Conservation (phyloP, 2,888 invertebrate species). For the Neoitamus cyanurus region DNA sequence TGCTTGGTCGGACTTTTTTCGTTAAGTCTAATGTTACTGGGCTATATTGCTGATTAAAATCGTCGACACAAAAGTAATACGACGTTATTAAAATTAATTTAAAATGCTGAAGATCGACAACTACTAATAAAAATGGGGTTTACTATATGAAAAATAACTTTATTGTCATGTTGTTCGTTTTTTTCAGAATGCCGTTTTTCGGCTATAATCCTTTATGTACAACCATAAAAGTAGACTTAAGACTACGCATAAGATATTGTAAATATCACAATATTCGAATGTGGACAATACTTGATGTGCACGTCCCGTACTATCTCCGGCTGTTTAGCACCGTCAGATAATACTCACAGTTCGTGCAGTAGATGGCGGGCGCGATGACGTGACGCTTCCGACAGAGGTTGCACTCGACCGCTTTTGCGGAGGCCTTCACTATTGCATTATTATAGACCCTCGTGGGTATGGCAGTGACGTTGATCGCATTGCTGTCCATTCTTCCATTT, state of each 20-base stretch:
- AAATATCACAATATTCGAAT: conserved; percentile 53
- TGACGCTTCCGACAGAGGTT: conserved; percentile 89
- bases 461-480: conserved; percentile 60
- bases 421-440: conserved; percentile 66
- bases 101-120: too few species aligned
- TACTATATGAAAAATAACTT: conserved; percentile 14
- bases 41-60: too few species aligned
- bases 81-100: too few species aligned
- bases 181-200: conserved; percentile 56
- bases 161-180: conserved; percentile 12
- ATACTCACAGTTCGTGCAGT: conserved; percentile 92
- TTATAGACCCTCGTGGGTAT: conserved; percentile 67
- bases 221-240: conserved; percentile 59
- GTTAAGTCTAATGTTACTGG: too few species aligned
- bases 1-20: too few species aligned
- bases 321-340: conserved; percentile 78
- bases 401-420: conserved; percentile 76
- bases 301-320: conserved; percentile 58
- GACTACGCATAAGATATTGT: conserved; percentile 51
- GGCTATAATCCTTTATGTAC: conserved; percentile 60
- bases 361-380: conserved; percentile 80
- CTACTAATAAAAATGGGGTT: background rate
- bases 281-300: conserved; percentile 10
- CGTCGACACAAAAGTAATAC: too few species aligned
- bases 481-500: conserved; percentile 35